Evolutionary conservation across 2,888 invertebrate genomes (phyloP).

Genomic region (Aricia artaxerxes): DNA sequence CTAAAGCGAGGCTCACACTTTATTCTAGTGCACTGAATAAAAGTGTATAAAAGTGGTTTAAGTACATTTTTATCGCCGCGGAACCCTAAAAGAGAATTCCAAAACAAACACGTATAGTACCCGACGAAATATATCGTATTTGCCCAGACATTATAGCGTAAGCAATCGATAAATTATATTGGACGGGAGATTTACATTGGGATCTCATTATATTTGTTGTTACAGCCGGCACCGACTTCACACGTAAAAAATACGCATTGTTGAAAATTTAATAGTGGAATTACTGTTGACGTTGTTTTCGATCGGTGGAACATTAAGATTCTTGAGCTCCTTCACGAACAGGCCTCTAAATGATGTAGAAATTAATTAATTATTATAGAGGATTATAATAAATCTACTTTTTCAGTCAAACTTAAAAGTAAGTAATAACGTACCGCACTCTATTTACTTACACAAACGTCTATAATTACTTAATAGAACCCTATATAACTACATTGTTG

Average conservation of each 20-base stretch:
- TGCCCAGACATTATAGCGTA: conserved; percentile 5
- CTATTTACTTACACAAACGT: too few relatives aligned
- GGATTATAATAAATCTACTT: too few relatives aligned
- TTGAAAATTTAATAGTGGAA: neutral
- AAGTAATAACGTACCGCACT: too few relatives aligned
- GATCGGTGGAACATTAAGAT: too few relatives aligned
- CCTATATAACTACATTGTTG: too few relatives aligned
- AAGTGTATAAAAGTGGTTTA: neutral
- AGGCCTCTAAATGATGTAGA: too few relatives aligned
- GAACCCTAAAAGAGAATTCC: neutral
- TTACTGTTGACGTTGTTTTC: too few relatives aligned
- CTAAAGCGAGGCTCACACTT: neutral
- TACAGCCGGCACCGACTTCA: neutral
- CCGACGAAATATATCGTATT: neutral
- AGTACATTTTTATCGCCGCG: neutral
- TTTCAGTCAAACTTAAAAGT: too few relatives aligned
- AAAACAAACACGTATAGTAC: conserved; percentile 6
- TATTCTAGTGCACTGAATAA: neutral
- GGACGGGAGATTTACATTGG: neutral
- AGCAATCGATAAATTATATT: conserved; percentile 15
- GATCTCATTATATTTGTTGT: neutral
- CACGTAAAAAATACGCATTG: neutral
- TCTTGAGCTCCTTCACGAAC: too few relatives aligned
- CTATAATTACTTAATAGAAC: too few relatives aligned
- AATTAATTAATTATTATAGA: too few relatives aligned